phyloP scores from a whole-genome alignment of 2,888 invertebrate genomes.

The Ichneumoninae sp. region DNA sequence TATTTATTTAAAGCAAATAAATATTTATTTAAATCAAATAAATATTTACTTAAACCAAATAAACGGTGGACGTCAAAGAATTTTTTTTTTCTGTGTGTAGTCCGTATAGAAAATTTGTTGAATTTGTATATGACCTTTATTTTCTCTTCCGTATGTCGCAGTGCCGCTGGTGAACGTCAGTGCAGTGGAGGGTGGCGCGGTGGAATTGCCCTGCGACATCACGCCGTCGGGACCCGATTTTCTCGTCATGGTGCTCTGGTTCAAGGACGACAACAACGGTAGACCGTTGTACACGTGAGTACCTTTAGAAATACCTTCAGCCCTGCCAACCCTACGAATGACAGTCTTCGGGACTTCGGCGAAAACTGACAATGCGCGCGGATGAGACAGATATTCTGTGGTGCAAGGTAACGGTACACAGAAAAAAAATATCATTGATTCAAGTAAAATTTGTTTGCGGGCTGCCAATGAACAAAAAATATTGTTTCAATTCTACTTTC shows the following conservation, averaged over 20 bases:
- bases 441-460: too few relatives aligned
- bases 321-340: constrained; percentile 4
- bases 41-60: too few relatives aligned
- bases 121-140: constrained; percentile 13
- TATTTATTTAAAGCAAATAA: too few relatives aligned
- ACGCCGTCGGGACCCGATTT: constrained; percentile 92
- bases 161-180: constrained; percentile 93
- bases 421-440: too few relatives aligned
- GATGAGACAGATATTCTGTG: neutral
- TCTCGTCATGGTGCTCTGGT: constrained; percentile 97
- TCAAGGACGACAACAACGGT: constrained; percentile 92
- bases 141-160: constrained; percentile 75
- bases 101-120: neutral
- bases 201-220: constrained; percentile 94
- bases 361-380: constrained; percentile 4
- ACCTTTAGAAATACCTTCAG: neutral
- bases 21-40: too few relatives aligned
- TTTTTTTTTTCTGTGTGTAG: too few relatives aligned
- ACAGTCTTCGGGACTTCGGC: neutral
- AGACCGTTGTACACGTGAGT: constrained; percentile 94
- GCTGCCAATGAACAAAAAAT: too few relatives aligned
- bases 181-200: constrained; percentile 94
- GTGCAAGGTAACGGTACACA: neutral
- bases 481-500: too few relatives aligned
- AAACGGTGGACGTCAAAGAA: too few relatives aligned